Evolutionary conservation across 2,113 vertebrate genomes (phyloP).

Genomic region (Chamaea fasciata): DNA sequence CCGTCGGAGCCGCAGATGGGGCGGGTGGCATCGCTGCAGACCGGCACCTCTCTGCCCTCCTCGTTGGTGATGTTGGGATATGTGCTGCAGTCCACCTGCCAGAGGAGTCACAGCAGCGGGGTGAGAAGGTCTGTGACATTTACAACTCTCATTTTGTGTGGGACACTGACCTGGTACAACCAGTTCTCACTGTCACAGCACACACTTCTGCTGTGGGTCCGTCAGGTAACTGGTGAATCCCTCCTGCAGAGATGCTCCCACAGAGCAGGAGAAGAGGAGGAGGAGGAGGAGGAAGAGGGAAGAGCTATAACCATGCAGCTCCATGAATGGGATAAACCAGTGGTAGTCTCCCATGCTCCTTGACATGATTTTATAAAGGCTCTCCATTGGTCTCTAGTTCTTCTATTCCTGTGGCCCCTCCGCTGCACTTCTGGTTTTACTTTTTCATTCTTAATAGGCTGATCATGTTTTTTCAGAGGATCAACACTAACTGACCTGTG

Average conservation of each 20-base stretch:
- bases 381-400: not conserved
- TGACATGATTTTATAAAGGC: not conserved
- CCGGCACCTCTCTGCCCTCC: not conserved
- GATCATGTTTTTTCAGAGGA: not conserved
- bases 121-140: rapidly evolving
- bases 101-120: not conserved
- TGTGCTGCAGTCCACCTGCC: constrained; percentile 44
- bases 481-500: not conserved
- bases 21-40: not conserved
- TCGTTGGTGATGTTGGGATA: not conserved
- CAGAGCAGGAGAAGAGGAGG: not conserved
- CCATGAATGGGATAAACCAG: not conserved
- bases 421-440: not conserved
- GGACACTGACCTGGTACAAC: no score
- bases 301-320: not conserved
- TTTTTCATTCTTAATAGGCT: not conserved
- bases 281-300: not conserved
- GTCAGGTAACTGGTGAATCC: not conserved
- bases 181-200: not conserved
- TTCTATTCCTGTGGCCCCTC: not conserved
- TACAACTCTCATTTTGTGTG: rapidly evolving
- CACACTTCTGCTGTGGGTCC: not conserved
- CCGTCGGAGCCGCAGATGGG: not conserved
- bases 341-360: not conserved
- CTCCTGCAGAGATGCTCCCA: not conserved